A percentile compares a stretch with the other conserved stretches of the same genome.
Evolutionary conservation across 2,888 invertebrate species (phyloP).

Genomic region (Epiblema foenella): DNA sequence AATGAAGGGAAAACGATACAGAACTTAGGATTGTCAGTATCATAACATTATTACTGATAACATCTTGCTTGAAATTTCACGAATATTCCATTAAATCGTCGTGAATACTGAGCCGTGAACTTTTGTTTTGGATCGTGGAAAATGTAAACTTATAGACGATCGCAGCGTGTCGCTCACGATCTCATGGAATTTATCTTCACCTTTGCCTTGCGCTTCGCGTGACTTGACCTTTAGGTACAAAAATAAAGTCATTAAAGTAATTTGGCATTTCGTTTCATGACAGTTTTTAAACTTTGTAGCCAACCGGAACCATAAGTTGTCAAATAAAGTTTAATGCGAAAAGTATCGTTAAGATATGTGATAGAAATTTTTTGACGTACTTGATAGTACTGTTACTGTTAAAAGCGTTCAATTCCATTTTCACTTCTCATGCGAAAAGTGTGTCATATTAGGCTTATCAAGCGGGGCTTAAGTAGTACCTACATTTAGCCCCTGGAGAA

Average conservation of each 20-base stretch:
- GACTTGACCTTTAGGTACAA: conserved; percentile 27
- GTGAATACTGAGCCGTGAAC: conserved; percentile 6
- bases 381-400: too few species aligned
- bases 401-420: too few species aligned
- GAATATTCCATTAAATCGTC: neutral
- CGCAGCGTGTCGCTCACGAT: conserved; percentile 4
- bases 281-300: neutral
- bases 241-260: neutral
- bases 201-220: conserved; percentile 14
- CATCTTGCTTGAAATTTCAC: neutral
- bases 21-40: too few species aligned
- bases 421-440: too few species aligned
- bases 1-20: too few species aligned
- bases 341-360: neutral
- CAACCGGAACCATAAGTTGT: neutral
- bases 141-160: conserved; percentile 9
- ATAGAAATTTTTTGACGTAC: too few species aligned
- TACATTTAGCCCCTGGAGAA: too few species aligned
- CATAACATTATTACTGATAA: too few species aligned
- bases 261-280: neutral
- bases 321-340: neutral
- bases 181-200: conserved; percentile 28
- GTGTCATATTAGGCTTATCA: too few species aligned
- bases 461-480: too few species aligned
- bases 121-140: neutral